Evolutionary conservation across 2,888 invertebrate genomes (phyloP), one percentile per base, ranked within the genome.

Genomic region (Xestia rhomboidea): DNA sequence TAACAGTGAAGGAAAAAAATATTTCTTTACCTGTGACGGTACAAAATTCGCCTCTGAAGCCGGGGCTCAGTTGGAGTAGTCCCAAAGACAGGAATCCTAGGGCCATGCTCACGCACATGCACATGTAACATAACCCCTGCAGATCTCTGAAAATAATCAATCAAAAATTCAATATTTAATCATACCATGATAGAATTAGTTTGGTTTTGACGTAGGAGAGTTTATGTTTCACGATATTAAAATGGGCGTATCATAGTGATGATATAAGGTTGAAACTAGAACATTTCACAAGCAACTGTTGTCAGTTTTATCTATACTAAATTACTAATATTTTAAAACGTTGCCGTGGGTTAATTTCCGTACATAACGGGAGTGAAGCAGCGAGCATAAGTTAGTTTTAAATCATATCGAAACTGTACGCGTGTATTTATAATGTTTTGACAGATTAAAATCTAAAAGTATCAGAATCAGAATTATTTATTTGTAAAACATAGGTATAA

Each of bases 101-200:
- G 0, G 97, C 96, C 93, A 98, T 96, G 81, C 97, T 97, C 44
- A 96, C 91, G 83, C 98, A 97, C 90, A 97, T 96, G 81, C 97
- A 97, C 94, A 98, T 97, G 90, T 97, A 97, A 86, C 97, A 97
- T 87, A 97, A 95, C 57, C 98, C 98, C 95, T 98, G 97, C 27
- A 97, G 94, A 79, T 97, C 97, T 72, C 97, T 97, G 94, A 77
- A 95, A 94, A 51, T 54, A 68, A 41, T 62, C 44, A 71, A 63
- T 70, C 2, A 41, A 57, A 34, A 51, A n/a, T 27, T 2, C 8
- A 30, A 49, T 57, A n/a, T 27, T 2, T 11, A 30, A 49, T 57
- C 30, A 51, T 18, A 38, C 30, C 46, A 74, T 49, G 11, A 10
- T 18, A 51, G 15, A 49, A 63, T 38, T 30, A 24, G 8, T 41